Percentiles rank a stretch among this genome's conserved stretches.
Evolutionary conservation across 2,797 vertebrate species (phyloP).

Genomic region (Cyprinodon diabolis): DNA sequence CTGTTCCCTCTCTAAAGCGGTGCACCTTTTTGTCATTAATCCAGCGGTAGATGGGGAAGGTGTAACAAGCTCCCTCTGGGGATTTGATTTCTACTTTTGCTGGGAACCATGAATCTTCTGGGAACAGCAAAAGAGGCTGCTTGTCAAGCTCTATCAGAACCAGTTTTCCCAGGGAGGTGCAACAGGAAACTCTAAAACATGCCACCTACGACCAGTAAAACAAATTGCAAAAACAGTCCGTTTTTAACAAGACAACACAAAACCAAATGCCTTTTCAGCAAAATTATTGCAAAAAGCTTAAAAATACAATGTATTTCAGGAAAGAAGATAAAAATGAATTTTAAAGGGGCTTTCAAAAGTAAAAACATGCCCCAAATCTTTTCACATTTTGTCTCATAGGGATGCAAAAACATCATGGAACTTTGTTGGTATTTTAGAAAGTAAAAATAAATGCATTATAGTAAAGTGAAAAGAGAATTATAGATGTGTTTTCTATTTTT

Average conservation of each 20-base stretch:
- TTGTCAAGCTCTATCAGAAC: slow-evolving; percentile 63
- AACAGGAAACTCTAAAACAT: slow-evolving; percentile 34
- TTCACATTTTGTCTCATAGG: neutral
- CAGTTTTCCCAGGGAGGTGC: slow-evolving; percentile 52
- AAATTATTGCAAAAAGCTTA: neutral
- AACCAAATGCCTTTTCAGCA: neutral
- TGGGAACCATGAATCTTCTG: slow-evolving; percentile 50
- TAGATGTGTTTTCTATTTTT: too few relatives aligned
- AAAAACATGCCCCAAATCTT: neutral
- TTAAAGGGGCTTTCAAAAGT: neutral
- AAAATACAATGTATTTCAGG: neutral
- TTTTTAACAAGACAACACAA: neutral
- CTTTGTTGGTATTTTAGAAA: too few relatives aligned
- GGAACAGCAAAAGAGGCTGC: slow-evolving; percentile 8
- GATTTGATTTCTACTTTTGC: slow-evolving; percentile 52
- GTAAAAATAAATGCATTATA: too few relatives aligned
- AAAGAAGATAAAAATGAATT: neutral
- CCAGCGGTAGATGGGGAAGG: slow-evolving; percentile 63
- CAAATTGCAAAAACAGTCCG: neutral
- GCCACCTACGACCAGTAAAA: slow-evolving; percentile 32
- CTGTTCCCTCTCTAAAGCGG: slow-evolving; percentile 64
- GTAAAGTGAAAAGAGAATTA: too few relatives aligned
- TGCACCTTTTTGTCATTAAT: slow-evolving; percentile 43
- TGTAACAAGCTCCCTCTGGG: slow-evolving; percentile 37
- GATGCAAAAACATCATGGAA: too few relatives aligned